phyloP scores from a whole-genome alignment of 1,140 invertebrate species.

The Chelonus insularis region DNA sequence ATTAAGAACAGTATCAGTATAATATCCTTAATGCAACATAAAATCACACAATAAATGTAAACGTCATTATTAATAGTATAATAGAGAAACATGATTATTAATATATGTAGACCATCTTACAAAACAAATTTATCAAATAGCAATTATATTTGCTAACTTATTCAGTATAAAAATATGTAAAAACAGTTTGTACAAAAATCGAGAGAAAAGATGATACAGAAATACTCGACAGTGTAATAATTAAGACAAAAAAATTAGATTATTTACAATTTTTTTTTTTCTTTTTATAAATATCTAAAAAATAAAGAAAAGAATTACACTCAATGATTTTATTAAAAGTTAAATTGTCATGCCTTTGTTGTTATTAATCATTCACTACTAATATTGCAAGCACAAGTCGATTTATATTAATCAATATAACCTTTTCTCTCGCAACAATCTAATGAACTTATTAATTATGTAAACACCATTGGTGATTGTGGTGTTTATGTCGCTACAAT shows the following conservation, averaged over 20 bases:
- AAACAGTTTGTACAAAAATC: conserved; percentile 60
- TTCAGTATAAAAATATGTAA: conserved; percentile 44
- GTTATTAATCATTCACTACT: too few relatives aligned
- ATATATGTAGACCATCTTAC: conserved; percentile 37
- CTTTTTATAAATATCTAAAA: too few relatives aligned
- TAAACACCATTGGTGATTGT: conserved; percentile 3
- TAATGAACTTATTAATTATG: conserved; percentile 38
- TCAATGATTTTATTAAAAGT: too few relatives aligned
- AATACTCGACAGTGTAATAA: conserved; percentile 42
- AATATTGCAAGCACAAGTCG: conserved; percentile 32
- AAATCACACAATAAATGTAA: conserved; percentile 34
- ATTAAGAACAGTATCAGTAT: conserved; percentile 28
- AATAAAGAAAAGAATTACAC: too few relatives aligned
- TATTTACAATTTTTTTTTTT: conserved; percentile 16
- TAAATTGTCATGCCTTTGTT: too few relatives aligned
- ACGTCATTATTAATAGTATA: conserved; percentile 36
- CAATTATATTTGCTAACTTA: conserved; percentile 34
- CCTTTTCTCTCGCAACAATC: conserved; percentile 44
- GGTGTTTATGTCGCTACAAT: conserved; percentile 5
- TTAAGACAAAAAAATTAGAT: conserved; percentile 46
- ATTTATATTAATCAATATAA: conserved; percentile 28
- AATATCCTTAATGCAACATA: conserved; percentile 36
- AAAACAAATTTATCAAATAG: conserved; percentile 30
- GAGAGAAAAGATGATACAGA: conserved; percentile 54
- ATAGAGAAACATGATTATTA: conserved; percentile 48